phyloP scores from a whole-genome alignment of 2,113 vertebrate genomes.

The Gasterosteus nipponicus region DNA sequence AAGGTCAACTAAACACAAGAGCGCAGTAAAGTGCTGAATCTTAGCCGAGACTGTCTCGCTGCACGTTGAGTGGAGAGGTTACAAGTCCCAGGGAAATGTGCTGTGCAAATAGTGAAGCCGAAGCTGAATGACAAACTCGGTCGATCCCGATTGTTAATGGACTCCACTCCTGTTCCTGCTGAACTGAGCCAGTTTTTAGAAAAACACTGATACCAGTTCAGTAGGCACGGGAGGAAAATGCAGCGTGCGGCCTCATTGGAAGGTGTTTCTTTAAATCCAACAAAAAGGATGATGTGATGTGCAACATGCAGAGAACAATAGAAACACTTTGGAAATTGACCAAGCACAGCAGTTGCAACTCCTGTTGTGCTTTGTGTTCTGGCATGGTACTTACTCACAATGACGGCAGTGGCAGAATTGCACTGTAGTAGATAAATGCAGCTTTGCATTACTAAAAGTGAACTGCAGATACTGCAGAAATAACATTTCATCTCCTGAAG shows the following conservation, averaged over 20 bases:
- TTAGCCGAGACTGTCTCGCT: not conserved
- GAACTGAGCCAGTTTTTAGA: constrained; percentile 87
- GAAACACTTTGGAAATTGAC: not conserved
- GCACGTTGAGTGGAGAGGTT: constrained; percentile 18
- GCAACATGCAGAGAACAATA: not conserved
- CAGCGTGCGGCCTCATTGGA: not conserved
- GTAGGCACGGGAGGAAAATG: constrained; percentile 83
- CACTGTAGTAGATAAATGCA: not conserved
- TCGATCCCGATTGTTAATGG: constrained; percentile 36
- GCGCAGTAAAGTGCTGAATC: not conserved
- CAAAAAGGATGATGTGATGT: not conserved
- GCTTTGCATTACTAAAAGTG: not conserved
- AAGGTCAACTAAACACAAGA: not conserved
- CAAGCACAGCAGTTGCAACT: not conserved
- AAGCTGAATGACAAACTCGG: not conserved
- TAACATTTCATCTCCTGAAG: not conserved
- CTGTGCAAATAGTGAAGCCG: not conserved
- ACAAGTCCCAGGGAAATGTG: not conserved
- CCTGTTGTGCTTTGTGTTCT: not conserved
- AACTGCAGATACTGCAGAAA: not conserved
- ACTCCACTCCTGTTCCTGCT: constrained; percentile 87
- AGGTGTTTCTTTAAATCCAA: not conserved
- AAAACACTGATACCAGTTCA: constrained; percentile 87
- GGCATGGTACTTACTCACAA: not conserved
- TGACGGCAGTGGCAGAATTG: too few relatives aligned